Base-by-base conservation (phyloP, 1,140 invertebrate species). In the Dreissena polymorpha region DNA sequence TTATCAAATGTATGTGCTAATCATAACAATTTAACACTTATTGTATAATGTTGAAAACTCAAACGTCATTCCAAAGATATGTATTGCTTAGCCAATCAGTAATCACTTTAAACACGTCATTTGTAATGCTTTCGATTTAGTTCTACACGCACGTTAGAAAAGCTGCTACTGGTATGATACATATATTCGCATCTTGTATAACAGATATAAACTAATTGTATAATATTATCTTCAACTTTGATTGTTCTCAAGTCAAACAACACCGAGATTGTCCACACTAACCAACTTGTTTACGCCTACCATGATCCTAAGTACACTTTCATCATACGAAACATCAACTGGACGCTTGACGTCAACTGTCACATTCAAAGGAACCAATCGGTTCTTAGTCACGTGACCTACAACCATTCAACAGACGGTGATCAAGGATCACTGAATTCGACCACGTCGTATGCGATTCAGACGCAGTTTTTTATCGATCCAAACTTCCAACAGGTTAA, bases 231-330 rank as follows among this genome's bases (percentile, higher is more conserved):
- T 65, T 65, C 23, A 39, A 68, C 65, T 10, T 13, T 14, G 3
- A 10, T 51, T 21, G 69, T 21, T 3, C 29, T 71, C 13, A n/a
- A 51, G 29, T 82, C 53, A 39, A 69, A 2, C 18, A 83, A 55
- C 50, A n/a, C n/a, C n/a, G n/a, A n/a, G 25, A 74, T 10, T n/a
- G n/a, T n/a, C n/a, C n/a, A n/a, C n/a, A n/a, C n/a, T n/a, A n/a
- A n/a, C n/a, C n/a, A n/a, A n/a, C 50, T 83, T 13, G 21, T 68
- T 0, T 83, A 73, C 50, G 71, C 80, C 29, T 27, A 21, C 10
- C 80, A 83, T 55, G 80, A 83, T n/a, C 71, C 63, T 8, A 10
- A 69, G 0, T 60, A 69, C 25, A 49, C 57, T 23, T 83, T 83
- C 50, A 83, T 74, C 23, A 68, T 68, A 21, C 10, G 65, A 7